Base-by-base conservation (phyloP, 2,113 vertebrate genomes). In the Kobus ellipsiprymnus region DNA sequence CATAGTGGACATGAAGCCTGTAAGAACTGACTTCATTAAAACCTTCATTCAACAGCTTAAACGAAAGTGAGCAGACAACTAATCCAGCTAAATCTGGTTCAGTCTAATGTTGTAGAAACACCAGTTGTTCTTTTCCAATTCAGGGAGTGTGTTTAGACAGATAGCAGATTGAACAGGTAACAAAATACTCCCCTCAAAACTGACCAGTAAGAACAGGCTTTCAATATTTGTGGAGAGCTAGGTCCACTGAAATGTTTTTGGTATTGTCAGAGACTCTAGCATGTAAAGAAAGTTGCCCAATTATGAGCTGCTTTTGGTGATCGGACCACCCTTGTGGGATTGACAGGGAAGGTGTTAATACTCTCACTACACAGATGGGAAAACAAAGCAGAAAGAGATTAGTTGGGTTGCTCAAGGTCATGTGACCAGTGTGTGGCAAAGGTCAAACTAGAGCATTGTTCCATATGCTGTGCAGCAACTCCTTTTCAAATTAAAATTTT, bases 1-100 rank as follows among this genome's bases (percentile, higher is more conserved):
- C 19, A 0, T 50, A 36, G 46, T 54, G 64, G 54, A 74, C 3
- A 3, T 59, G 81, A 89, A 57, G 9, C 48, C 71, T 84, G 0
- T 77, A 59, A 88, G 54, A 96, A 97, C 0, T 91, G 54, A 85
- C 93, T 86, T 95, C 67, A 88, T 93, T 93, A 86, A 96, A 81
- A 81, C 29, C 48, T 95, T 91, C 64, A 74, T 95, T 95, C 82
- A 95, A 60, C 17, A 91, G 36, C 81, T 96, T 85, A 89, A 96
- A 85, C 12, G 52, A 94, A 95, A 87, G 52, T 29, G 54, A 95
- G 80, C 81, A 16, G 44, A 62, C 46, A 84, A 91, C 48, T 16
- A 96, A 92, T 67, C 55, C 46, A 88, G 78, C 8, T 88, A 97
- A 96, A 82, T 93, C 90, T 59, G 84, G 64, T 71, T 91, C 59